Conservation (phyloP, 2,888 invertebrate species). For the Lithophane semibrunnea region DNA sequence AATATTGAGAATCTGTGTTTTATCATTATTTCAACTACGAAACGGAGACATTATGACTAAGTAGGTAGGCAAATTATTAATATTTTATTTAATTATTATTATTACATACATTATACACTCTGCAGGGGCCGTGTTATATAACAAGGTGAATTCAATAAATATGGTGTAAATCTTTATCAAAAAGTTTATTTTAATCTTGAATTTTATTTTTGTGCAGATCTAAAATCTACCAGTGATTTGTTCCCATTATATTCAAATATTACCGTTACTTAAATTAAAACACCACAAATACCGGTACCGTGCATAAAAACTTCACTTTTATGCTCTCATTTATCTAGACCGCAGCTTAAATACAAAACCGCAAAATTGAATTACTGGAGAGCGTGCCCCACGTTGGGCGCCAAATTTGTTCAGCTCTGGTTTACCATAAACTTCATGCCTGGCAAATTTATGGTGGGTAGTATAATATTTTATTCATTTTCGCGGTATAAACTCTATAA, state of each 20-base stretch:
- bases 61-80: not conserved
- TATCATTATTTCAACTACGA: not conserved
- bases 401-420: slow-evolving; percentile 27
- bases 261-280: not conserved
- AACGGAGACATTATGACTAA: not conserved
- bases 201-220: not conserved
- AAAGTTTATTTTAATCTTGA: not conserved
- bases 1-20: not conserved
- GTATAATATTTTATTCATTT: slow-evolving; percentile 18
- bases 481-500: not conserved
- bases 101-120: not conserved
- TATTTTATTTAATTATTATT: not conserved
- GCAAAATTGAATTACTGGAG: slow-evolving; percentile 35
- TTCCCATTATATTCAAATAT: not conserved
- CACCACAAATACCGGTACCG: not conserved
- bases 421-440: slow-evolving; percentile 1
- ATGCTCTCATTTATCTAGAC: slow-evolving; percentile 29
- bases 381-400: slow-evolving; percentile 24
- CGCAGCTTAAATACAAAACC: slow-evolving; percentile 16
- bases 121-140: not conserved
- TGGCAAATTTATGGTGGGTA: slow-evolving; percentile 19
- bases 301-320: slow-evolving; percentile 16
- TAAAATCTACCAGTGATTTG: too few species aligned
- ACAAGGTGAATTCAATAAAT: not conserved
- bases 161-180: too few species aligned